These are phyloP conservation scores for Acromyrmex heyeri DNA, from an alignment of 1,140 invertebrate genomes.

Conservation along the genomic window DNA sequence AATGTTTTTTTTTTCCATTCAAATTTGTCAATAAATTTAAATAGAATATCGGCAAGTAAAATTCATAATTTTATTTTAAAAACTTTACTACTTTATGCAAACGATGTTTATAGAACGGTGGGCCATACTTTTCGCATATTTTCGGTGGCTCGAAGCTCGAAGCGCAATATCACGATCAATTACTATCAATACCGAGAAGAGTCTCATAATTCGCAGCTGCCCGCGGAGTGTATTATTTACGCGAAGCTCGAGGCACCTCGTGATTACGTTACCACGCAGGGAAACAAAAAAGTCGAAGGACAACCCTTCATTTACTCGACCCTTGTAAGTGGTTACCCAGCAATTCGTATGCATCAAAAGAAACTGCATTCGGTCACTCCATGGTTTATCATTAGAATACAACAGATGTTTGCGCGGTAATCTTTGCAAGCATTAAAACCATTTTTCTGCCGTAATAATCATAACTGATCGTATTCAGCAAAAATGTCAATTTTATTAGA, in stretches of 20 bases:
- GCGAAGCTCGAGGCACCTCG: slow-evolving; percentile 64
- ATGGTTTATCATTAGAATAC: slow-evolving; percentile 28
- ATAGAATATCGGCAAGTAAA: background rate
- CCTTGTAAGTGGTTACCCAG: slow-evolving; percentile 71
- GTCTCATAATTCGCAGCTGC: slow-evolving; percentile 75
- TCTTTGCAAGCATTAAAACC: slow-evolving; percentile 5
- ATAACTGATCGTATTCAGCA: background rate
- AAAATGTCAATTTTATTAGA: background rate
- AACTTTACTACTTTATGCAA: slow-evolving; percentile 12
- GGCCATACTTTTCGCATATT: slow-evolving; percentile 52
- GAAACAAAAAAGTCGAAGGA: slow-evolving; percentile 48
- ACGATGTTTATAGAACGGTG: slow-evolving; percentile 32
- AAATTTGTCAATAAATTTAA: slow-evolving; percentile 7
- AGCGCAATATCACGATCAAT: slow-evolving; percentile 71
- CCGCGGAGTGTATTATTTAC: slow-evolving; percentile 74
- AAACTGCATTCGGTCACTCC: slow-evolving; percentile 38
- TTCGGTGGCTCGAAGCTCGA: slow-evolving; percentile 25
- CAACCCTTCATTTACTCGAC: slow-evolving; percentile 79
- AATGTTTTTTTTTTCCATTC: background rate
- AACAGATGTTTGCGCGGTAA: slow-evolving; percentile 29
- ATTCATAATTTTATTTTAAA: background rate
- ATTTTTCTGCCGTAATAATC: background rate
- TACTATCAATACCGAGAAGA: slow-evolving; percentile 76
- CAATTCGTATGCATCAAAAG: slow-evolving; percentile 61
- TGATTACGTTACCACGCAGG: slow-evolving; percentile 70